Percentiles rank a stretch among this genome's conserved stretches.
Conservation (phyloP, 2,113 vertebrate species). For the Herpailurus yagouaroundi region DNA sequence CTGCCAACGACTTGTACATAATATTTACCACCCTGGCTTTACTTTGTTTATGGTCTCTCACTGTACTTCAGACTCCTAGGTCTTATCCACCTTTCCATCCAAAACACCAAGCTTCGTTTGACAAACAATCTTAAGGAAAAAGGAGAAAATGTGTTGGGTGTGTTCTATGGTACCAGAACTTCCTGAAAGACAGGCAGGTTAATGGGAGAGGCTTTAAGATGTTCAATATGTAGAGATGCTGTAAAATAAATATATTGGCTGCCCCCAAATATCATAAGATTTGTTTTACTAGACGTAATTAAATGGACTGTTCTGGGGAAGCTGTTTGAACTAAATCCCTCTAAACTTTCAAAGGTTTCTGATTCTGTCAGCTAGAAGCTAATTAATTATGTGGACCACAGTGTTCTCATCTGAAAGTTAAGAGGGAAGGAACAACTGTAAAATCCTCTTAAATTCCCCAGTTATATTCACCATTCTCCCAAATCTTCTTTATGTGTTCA, state of each 20-base stretch:
- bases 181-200: not conserved
- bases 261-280: not conserved
- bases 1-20: not conserved
- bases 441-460: not conserved
- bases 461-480: not conserved
- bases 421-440: conserved; percentile 3
- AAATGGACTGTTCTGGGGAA: not conserved
- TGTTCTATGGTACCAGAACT: not conserved
- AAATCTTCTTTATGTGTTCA: not conserved
- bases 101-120: not conserved
- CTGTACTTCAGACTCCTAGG: not conserved
- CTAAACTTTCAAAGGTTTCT: conserved; percentile 14
- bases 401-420: not conserved
- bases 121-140: not conserved
- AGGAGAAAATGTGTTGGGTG: not conserved
- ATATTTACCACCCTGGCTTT: not conserved
- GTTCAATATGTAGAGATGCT: not conserved
- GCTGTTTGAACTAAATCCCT: not conserved
- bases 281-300: not conserved
- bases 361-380: not conserved
- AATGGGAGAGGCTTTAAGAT: not conserved
- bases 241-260: not conserved
- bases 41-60: not conserved
- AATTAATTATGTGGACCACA: not conserved
- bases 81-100: not conserved